These are phyloP conservation scores for Delia radicum DNA, from an alignment of 1,140 invertebrate genomes.

Conservation along the genomic window DNA sequence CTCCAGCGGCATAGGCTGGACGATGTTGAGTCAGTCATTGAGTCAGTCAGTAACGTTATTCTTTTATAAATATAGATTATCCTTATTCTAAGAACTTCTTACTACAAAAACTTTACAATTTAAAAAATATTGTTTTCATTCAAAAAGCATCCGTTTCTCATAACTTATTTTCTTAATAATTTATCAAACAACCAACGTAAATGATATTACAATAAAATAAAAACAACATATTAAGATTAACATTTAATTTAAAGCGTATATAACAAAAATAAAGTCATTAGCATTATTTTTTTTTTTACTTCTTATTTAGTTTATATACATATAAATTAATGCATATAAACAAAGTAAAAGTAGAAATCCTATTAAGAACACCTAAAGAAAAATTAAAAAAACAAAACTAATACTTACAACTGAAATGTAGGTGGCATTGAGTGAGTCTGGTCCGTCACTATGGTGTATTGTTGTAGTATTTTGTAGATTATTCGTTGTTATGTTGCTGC, in stretches of 20 bases:
- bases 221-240: neutral
- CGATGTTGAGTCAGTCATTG: no score
- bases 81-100: no score
- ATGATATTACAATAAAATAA: neutral
- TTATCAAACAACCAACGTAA: no score
- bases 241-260: neutral
- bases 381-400: slow-evolving; percentile 13
- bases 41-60: no score
- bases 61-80: no score
- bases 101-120: no score
- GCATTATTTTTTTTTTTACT: neutral
- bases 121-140: no score
- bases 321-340: neutral
- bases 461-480: slow-evolving; percentile 3
- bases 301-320: no score
- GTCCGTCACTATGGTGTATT: slow-evolving; percentile 36
- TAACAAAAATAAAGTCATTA: neutral
- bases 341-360: neutral
- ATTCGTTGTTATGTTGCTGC: slow-evolving; percentile 35
- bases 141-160: no score
- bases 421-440: slow-evolving; percentile 62
- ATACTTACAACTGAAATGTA: slow-evolving; percentile 74
- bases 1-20: no score
- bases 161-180: no score
- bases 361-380: neutral